Percentiles rank a stretch among this genome's conserved stretches.
Evolutionary conservation across 2,113 vertebrate genomes (phyloP).

Genomic region (Eulemur macaco): DNA sequence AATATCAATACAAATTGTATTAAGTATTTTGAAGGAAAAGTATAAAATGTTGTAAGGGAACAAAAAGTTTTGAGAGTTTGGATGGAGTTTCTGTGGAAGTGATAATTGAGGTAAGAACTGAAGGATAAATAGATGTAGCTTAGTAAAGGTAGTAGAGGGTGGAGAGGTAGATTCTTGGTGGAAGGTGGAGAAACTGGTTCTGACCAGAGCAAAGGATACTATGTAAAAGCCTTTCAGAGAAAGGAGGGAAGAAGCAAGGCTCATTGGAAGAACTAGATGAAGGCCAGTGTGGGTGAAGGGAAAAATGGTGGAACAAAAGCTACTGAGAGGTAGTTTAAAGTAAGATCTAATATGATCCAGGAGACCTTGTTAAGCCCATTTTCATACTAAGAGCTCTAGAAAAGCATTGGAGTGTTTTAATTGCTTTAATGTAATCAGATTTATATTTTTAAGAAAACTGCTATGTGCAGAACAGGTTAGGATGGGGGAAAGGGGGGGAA

Average conservation of each 20-base stretch:
- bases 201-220: not conserved
- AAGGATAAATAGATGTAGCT: not conserved
- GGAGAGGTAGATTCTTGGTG: not conserved
- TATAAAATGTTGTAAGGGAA: not conserved
- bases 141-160: not conserved
- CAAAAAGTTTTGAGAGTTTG: not conserved
- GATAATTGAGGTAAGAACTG: not conserved
- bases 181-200: not conserved
- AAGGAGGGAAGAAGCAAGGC: not conserved
- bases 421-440: conserved; percentile 6
- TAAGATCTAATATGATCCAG: not conserved
- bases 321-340: not conserved
- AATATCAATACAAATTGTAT: not conserved
- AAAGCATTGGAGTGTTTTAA: not conserved
- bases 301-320: not conserved
- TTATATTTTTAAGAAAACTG: not conserved
- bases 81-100: not conserved
- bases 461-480: not conserved
- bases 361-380: not conserved
- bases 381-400: not conserved
- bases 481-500: not conserved
- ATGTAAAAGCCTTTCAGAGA: not conserved
- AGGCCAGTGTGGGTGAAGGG: not conserved
- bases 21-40: conserved; percentile 22
- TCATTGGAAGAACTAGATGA: not conserved